Percentiles rank a stretch among this genome's conserved stretches.
These are phyloP conservation scores for Helobdella robusta DNA, from an alignment of 2,888 invertebrate species.

Conservation along the genomic window DNA sequence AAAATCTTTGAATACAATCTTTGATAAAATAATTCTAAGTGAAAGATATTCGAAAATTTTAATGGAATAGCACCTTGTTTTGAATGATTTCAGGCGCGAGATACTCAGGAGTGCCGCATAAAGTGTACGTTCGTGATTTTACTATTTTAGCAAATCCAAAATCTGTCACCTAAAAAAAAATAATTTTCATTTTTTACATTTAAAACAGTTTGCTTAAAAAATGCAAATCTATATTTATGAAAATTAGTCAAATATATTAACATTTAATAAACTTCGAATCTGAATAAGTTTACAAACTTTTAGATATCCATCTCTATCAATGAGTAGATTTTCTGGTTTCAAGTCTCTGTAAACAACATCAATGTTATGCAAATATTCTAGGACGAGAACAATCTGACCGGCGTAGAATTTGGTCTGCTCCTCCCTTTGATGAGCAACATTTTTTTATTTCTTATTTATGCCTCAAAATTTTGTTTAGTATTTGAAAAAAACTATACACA, in stretches of 20 bases:
- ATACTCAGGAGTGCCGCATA: conserved; percentile 94
- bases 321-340: conserved; percentile 93
- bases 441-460: neutral
- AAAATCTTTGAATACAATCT: too few species aligned
- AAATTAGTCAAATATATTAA: neutral
- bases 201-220: neutral
- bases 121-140: conserved; percentile 98
- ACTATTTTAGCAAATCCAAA: conserved; percentile 98
- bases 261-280: neutral
- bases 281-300: conserved; percentile 40
- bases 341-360: conserved; percentile 98
- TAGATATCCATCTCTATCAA: conserved; percentile 62
- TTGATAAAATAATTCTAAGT: too few species aligned
- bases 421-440: conserved; percentile 31
- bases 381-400: conserved; percentile 96
- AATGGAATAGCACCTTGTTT: too few species aligned
- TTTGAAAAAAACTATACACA: neutral
- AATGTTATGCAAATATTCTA: conserved; percentile 97
- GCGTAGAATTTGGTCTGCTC: conserved; percentile 57
- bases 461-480: neutral
- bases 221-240: neutral
- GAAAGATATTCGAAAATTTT: too few species aligned
- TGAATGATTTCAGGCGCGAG: conserved; percentile 59
- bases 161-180: conserved; percentile 71
- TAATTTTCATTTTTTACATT: neutral